These are phyloP conservation scores for Chironex yamaguchii DNA, from an alignment of 30 jellyfish, hydroid and myxozoan species.

Conservation along the genomic window DNA sequence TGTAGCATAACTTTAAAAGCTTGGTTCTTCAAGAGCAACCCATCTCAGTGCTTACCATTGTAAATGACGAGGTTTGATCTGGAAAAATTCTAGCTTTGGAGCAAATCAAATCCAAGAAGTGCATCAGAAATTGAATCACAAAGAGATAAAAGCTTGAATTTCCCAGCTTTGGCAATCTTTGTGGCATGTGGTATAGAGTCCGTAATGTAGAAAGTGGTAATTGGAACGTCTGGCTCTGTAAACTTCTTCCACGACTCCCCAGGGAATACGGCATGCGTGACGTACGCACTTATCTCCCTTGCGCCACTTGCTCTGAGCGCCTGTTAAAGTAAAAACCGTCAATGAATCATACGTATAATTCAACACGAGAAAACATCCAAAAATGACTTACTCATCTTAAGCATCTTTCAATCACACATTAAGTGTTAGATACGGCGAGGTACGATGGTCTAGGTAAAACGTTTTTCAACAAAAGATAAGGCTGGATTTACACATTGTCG, in stretches of 20 bases:
- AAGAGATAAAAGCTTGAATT: conserved; percentile 80
- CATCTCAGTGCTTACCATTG: no score
- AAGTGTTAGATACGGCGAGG: no score
- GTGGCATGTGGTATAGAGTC: conserved; percentile 96
- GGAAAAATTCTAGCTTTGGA: not conserved
- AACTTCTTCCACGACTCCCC: conserved; percentile 90
- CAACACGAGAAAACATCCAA: not conserved
- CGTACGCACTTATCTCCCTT: conserved; percentile 78
- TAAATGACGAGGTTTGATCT: no score
- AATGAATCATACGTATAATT: not conserved
- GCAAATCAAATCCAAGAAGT: conserved; percentile 74
- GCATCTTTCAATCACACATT: not conserved
- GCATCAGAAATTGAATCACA: conserved; percentile 83
- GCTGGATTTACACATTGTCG: no score
- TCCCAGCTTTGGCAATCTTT: conserved; percentile 68
- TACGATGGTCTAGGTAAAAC: no score
- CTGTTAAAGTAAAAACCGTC: conserved; percentile 16
- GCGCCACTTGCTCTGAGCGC: conserved; percentile 88
- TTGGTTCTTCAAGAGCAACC: no score
- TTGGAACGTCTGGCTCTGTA: conserved; percentile 49
- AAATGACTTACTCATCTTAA: no score
- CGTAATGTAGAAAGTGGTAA: conserved; percentile 84
- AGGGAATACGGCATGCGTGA: conserved; percentile 96
- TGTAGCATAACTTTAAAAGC: no score
- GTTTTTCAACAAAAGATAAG: no score